Evolutionary conservation across 2,797 vertebrate genomes (phyloP).

Genomic region (Graptemys geographica): DNA sequence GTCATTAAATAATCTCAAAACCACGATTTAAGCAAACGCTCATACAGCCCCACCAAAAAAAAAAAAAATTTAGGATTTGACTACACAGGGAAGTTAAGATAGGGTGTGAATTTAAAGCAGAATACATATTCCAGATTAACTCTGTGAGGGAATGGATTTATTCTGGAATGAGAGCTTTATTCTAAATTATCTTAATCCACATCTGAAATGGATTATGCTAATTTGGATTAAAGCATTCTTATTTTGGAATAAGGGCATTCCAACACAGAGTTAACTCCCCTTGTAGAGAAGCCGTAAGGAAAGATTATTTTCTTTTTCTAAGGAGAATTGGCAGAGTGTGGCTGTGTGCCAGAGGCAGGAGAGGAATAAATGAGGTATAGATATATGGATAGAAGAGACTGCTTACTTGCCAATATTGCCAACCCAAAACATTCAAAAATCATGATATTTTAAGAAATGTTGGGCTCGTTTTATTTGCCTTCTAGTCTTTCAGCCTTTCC

Average conservation of each 20-base stretch:
- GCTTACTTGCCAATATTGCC: not conserved
- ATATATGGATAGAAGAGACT: not conserved
- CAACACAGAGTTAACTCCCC: not conserved
- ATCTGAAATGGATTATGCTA: not conserved
- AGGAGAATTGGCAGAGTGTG: not conserved
- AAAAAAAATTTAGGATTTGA: not conserved
- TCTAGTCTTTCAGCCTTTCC: slow-evolving; percentile 3
- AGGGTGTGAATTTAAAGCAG: not conserved
- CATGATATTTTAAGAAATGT: slow-evolving; percentile 3
- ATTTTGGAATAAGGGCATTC: not conserved
- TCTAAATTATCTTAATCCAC: not conserved
- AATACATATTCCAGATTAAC: not conserved
- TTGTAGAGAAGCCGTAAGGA: not conserved
- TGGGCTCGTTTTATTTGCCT: slow-evolving; percentile 39
- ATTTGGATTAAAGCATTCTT: not conserved
- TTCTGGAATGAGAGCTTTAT: not conserved
- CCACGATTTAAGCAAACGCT: not conserved
- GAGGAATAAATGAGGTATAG: not conserved
- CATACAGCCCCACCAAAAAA: not conserved
- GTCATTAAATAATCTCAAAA: not conserved
- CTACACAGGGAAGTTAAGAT: too few relatives aligned
- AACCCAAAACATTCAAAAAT: not conserved
- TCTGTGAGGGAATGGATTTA: not conserved
- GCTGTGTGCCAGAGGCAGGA: not conserved
- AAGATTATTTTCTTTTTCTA: not conserved